Evolutionary conservation across 1,140 invertebrate species (phyloP), one percentile per base, ranked within the genome.

Genomic region (Aphaenogaster floridana): DNA sequence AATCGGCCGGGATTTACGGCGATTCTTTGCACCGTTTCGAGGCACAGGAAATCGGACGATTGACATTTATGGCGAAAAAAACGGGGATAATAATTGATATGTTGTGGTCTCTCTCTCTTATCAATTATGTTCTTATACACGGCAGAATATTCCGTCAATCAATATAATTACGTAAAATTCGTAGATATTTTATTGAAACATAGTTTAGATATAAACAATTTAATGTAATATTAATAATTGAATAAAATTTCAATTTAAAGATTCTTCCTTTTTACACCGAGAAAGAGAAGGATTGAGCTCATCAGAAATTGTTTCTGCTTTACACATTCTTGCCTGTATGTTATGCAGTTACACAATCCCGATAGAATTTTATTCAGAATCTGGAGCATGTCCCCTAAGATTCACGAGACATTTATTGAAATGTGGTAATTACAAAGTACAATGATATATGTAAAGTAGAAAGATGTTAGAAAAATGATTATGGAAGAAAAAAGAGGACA

Each of bases 1-100:
- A 17, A 50, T 54, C 50, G 48, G 13, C 0, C 48, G 39, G 39
- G 54, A 84, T 76, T 84, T 84, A 74, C 42, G 39, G 1, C 42
- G n/a, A 71, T 61, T 74, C 28, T 83, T 83, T 59, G 52, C 11
- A 15, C 8, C 39, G 34, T 34, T 57, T 34, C 15, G 36, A n/a
- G 7, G 17, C 9, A 21, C 13, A n/a, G 34, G 34, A 68, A 69
- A 68, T 79, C 45, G 36, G 1, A 1, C 45, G 45, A 80, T 80
- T 34, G 34, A 3, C 48, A 28, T 69, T 63, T 57, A 9, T 2
- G 21, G 36, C 7, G 52, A 72, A 17, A 9, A 59, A 42, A 48
- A 71, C 39, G 0, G 13, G 36, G 11, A 9, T 59, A 34, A 72
- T 21, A 17, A 9, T 15, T n/a, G n/a, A 21, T 42, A 57, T 4